Percentiles rank a stretch among this genome's conserved stretches.
Conservation (phyloP, 2,797 vertebrate species). For the Hemitrygon akajei region DNA sequence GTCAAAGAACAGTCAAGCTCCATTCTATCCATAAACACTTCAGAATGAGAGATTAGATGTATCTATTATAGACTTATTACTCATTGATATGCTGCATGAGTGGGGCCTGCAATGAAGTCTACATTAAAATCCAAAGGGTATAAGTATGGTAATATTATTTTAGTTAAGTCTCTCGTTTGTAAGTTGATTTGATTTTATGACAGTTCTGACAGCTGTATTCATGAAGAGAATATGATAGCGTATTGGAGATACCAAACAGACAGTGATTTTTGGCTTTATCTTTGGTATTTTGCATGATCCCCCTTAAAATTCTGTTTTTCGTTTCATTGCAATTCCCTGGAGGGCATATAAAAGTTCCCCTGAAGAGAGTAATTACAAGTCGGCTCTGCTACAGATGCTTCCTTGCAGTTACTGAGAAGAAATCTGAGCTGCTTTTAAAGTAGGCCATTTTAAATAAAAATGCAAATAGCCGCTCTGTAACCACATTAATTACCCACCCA, state of each 20-base stretch:
- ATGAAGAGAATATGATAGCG: conserved; percentile 22
- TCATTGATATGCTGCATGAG: conserved; percentile 37
- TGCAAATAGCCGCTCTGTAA: conserved; percentile 98
- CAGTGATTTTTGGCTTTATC: conserved; percentile 73
- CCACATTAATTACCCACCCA: conserved; percentile 98
- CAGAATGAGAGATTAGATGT: conserved; percentile 29
- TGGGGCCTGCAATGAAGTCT: conserved; percentile 22
- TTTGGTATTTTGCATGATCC: conserved; percentile 89
- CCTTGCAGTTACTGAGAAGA: conserved; percentile 57
- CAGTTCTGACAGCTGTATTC: conserved; percentile 37
- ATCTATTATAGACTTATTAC: conserved; percentile 35
- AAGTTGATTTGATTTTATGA: conserved; percentile 36
- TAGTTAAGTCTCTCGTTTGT: conserved; percentile 38
- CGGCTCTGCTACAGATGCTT: conserved; percentile 73
- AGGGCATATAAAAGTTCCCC: conserved; percentile 84
- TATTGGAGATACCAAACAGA: conserved; percentile 54
- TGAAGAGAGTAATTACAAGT: conserved; percentile 76
- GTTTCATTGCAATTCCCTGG: conserved; percentile 79
- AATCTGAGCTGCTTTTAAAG: conserved; percentile 75
- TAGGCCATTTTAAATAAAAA: conserved; percentile 78
- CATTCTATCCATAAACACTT: conserved; percentile 34
- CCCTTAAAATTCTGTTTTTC: conserved; percentile 98
- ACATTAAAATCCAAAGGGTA: conserved; percentile 38
- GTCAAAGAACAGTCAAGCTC: background rate
- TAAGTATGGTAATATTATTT: conserved; percentile 38